Percentiles rank a stretch among this genome's conserved stretches.
phyloP scores from a whole-genome alignment of 2,888 invertebrate genomes.

The Copidosoma aretas region DNA sequence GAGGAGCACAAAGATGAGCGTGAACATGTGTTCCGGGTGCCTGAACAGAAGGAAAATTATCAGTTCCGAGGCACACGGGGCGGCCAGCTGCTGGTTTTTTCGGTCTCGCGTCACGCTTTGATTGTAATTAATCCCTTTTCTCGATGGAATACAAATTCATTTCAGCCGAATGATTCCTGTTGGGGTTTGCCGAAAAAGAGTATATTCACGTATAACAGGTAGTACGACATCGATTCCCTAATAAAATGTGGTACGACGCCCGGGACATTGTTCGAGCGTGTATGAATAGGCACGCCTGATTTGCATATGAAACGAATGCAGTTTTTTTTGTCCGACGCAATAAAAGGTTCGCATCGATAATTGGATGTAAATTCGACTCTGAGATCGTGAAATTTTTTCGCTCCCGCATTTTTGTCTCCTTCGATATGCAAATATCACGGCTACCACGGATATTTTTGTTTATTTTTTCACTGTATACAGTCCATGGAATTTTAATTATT shows the following conservation, averaged over 20 bases:
- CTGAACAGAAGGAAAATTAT: too few relatives aligned
- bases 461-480: neutral
- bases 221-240: neutral
- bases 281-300: neutral
- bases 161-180: too few relatives aligned
- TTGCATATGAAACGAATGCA: constrained; percentile 12
- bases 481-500: neutral
- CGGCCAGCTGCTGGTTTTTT: too few relatives aligned
- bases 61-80: too few relatives aligned
- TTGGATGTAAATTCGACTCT: too few relatives aligned
- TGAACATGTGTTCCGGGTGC: too few relatives aligned
- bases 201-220: neutral
- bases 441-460: neutral
- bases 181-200: neutral
- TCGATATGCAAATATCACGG: neutral
- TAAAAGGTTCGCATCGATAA: too few relatives aligned
- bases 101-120: neutral
- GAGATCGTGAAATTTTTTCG: neutral
- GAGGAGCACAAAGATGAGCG: neutral
- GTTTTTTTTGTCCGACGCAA: neutral
- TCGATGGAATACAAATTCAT: neutral
- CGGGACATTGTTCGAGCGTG: neutral
- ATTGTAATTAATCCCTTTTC: neutral
- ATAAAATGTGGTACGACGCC: neutral
- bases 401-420: neutral